Base-by-base conservation (phyloP, 2,113 vertebrate species). In the Pseudorasbora parva region DNA sequence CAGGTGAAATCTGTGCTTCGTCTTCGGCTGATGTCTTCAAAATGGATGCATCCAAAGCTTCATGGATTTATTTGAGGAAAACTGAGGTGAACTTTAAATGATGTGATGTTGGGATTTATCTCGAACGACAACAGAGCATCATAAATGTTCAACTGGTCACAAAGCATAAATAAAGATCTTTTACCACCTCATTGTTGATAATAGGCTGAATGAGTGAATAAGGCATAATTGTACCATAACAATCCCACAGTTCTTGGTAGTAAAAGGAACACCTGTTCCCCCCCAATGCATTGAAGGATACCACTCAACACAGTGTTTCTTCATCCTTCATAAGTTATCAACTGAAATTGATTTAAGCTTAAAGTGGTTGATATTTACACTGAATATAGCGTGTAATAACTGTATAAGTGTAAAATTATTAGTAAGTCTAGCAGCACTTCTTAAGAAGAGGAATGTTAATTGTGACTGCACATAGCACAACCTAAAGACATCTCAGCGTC, bases 221-320 rank as follows among this genome's bases (percentile, higher is more conserved):
- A 76, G 62, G n/a, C 69, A 82, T 85, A 81, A 81, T 81, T 86
- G 81, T 72, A 86, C 84, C 73, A 82, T 83, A 86, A 68, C 84
- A 72, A 10, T 9, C 72, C 37, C 21, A 71, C 64, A 81, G 60
- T 62, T 72, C 8, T 27, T 57, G 60, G 23, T 27, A 73, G 64
- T 87, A 57, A 87, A 87, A 84, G 23, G 66, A 77, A 25, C 75
- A 47, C 43, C 33, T 21, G 66, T 68, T 71, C 54, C 59, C 49
- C 37, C n/a, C 37, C 30, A 60, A 59, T 54, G n/a, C 71, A 43
- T 23, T 23, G 37, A 74, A 30, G 17, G 47, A 74, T 30, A 30
- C 8, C 27, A 56, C 33, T 33, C 27, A 54, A 33, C 17, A 56
- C 3, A 1, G 17, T 27, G 27, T 54, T 75, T 54, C 49, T 75